Base-by-base conservation (phyloP, 2,797 vertebrate genomes). In the Percopsis omiscomaycus region DNA sequence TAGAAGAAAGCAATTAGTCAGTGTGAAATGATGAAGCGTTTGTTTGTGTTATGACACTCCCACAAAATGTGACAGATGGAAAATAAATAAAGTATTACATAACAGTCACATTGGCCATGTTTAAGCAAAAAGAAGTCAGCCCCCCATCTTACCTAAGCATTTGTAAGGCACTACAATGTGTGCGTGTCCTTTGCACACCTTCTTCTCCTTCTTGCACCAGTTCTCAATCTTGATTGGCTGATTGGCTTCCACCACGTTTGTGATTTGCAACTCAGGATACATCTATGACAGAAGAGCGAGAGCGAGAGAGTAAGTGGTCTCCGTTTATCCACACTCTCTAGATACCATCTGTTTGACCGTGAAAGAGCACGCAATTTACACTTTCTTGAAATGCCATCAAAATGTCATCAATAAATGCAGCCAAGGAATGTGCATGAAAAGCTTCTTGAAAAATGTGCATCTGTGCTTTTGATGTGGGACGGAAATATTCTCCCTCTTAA, bases 221-320 rank as follows among this genome's bases (percentile, higher is more conserved):
- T 94, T 96, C 72, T 97, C 94, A 1, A 99, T 95, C 63, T 83
- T 94, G 71, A 97, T 92, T 0, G 94, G 94, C 79, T 98, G 92
- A 74, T 96, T 98, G 64, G 96, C 96, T 70, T 99, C 98, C 84
- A 98, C 94, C 22, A 98, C 96, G 0, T 98, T 98, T 0, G 95
- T 98, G 81, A 99, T 96, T 86, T 94, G 94, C 30, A 99, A 93
- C 69, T 97, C 95, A 44, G 96, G 94, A 78, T 99, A 99, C 87
- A 98, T 95, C 97, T 99, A 89, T 65, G 52, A 45, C 46, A 46
- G 49, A 8, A 48, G 42, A 32, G 12, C 1, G 16, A 10, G 47
- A 48, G 47, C 4, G 47, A 13, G 47, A 48, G 47, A 69, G 14
- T 6, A 54, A 29, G 53, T 29, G 53, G 12, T 3, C n/a, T 15